phyloP scores from a whole-genome alignment of 1,140 invertebrate species.

The Drosophila erecta region DNA sequence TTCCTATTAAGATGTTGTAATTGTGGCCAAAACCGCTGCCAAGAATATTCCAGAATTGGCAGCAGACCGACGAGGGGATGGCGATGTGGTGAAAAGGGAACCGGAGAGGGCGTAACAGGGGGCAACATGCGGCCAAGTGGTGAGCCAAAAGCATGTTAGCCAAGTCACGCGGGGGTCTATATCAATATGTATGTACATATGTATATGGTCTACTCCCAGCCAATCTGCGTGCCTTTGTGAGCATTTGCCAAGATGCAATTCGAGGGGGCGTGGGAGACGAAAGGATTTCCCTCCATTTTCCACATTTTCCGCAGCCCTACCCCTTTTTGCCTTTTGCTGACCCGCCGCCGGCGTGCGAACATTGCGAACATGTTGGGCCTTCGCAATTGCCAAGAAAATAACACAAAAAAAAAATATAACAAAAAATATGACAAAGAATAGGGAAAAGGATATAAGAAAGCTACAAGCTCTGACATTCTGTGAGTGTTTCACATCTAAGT shows the following conservation, averaged over 20 bases:
- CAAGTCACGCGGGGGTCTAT: conserved; percentile 46
- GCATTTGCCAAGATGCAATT: conserved; percentile 54
- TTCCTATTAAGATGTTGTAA: conserved; percentile 74
- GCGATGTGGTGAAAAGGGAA: background rate
- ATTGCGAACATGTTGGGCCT: conserved; percentile 47
- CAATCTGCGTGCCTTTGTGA: conserved; percentile 67
- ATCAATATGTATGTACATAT: conserved; percentile 12
- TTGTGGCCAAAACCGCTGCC: conserved; percentile 71
- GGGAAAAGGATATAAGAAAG: background rate
- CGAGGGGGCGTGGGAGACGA: background rate
- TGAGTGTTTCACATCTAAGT: no score
- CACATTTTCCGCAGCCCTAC: background rate
- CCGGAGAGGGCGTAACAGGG: background rate
- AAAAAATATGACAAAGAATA: background rate
- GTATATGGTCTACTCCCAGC: conserved; percentile 20
- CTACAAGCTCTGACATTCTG: no score
- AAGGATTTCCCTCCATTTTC: conserved; percentile 7
- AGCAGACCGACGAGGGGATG: conserved; percentile 2
- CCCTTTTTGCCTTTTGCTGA: conserved; percentile 2
- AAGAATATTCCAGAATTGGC: conserved; percentile 59
- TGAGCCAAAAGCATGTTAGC: conserved; percentile 73
- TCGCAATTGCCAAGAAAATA: conserved; percentile 45
- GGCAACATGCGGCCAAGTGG: conserved; percentile 69
- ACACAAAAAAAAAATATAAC: conserved; percentile 1
- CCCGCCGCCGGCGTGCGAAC: conserved; percentile 56